Evolutionary conservation across 2,113 vertebrate species (phyloP).

Genomic region (Myotis yumanensis): DNA sequence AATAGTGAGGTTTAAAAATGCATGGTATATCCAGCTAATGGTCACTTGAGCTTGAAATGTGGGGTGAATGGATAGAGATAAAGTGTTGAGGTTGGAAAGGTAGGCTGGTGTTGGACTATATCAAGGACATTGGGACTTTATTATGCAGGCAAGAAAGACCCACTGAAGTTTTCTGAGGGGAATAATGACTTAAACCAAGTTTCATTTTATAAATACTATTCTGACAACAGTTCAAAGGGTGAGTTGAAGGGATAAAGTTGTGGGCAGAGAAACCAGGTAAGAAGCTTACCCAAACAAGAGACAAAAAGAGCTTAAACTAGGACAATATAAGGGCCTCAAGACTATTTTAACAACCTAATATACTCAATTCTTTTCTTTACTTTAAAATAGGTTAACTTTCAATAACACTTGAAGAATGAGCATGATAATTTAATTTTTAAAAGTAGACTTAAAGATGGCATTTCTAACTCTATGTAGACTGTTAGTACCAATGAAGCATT

Average conservation of each 20-base stretch:
- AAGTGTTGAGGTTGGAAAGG: background rate
- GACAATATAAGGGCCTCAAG: background rate
- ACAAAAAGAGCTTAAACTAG: background rate
- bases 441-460: background rate
- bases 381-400: background rate
- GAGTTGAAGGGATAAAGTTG: background rate
- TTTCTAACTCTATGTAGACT: background rate
- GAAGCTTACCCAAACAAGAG: background rate
- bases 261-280: background rate
- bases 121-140: background rate
- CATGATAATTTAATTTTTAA: background rate
- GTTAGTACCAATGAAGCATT: background rate
- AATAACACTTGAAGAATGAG: slow-evolving; percentile 2
- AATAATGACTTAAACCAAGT: background rate
- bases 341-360: background rate
- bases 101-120: background rate
- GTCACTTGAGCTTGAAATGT: background rate
- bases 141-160: background rate
- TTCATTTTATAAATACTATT: background rate
- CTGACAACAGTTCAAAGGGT: background rate
- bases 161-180: background rate
- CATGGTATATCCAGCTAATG: no score
- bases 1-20: background rate
- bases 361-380: background rate
- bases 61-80: background rate